Evolutionary conservation across 2,888 invertebrate species (phyloP).

Genomic region (Pseudolycoriella hygida): DNA sequence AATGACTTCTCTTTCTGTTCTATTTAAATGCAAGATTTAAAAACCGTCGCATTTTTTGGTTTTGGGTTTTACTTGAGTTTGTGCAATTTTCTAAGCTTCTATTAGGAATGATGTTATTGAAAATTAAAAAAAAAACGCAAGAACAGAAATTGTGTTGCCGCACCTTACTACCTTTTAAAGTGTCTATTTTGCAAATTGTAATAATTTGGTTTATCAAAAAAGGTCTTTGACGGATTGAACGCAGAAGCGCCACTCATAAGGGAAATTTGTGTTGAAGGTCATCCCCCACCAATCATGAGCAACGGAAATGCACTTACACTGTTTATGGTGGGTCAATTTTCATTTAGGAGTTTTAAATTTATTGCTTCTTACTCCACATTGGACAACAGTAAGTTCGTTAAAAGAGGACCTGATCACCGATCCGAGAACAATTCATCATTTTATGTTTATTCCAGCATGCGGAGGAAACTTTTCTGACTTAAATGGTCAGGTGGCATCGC

Average conservation of each 20-base stretch:
- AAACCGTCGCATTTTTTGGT: no score
- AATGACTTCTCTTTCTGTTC: no score
- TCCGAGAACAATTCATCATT: neutral
- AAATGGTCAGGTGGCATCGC: constrained; percentile 47
- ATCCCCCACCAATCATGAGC: constrained; percentile 49
- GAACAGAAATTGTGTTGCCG: no score
- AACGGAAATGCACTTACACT: constrained; percentile 44
- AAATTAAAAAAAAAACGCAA: no score
- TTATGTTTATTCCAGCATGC: constrained; percentile 46
- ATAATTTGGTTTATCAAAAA: constrained; percentile 14
- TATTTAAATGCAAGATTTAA: no score
- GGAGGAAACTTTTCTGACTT: constrained; percentile 43
- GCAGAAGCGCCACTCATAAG: constrained; percentile 42
- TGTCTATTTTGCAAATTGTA: no score
- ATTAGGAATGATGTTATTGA: no score
- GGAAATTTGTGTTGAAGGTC: constrained; percentile 36
- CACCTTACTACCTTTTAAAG: no score
- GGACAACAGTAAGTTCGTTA: constrained; percentile 15
- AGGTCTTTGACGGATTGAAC: constrained; percentile 54
- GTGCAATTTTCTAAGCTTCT: no score
- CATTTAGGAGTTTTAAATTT: constrained; percentile 17
- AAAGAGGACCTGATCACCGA: no score
- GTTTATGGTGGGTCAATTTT: constrained; percentile 14
- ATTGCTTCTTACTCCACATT: constrained; percentile 31
- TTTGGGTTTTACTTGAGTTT: no score